Conservation (phyloP, 2,797 vertebrate genomes). For the Scolopax rusticola region DNA sequence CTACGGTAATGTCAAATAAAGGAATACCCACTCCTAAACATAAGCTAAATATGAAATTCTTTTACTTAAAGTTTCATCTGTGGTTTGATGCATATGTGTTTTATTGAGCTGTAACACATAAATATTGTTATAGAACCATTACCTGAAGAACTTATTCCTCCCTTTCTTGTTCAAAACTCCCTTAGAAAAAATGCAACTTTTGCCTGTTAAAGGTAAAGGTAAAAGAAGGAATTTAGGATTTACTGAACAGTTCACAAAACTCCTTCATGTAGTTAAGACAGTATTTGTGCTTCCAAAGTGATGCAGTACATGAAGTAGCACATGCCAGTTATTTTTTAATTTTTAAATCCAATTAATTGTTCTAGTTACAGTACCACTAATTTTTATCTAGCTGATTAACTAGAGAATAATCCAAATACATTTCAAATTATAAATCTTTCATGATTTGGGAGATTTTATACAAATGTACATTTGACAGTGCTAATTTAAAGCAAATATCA, state of each 20-base stretch:
- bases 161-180: not conserved
- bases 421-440: conserved; percentile 98
- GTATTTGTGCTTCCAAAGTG: not conserved
- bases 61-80: not conserved
- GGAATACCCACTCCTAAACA: not conserved
- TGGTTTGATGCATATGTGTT: not conserved
- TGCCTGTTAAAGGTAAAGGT: not conserved
- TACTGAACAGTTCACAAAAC: not conserved
- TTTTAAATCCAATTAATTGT: conserved; percentile 81
- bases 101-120: not conserved
- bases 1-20: not conserved
- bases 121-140: not conserved
- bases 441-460: conserved; percentile 97
- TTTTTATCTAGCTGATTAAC: conserved; percentile 90
- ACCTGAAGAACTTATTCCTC: not conserved
- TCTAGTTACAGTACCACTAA: conserved; percentile 77
- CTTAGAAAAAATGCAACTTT: not conserved
- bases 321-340: conserved; percentile 32
- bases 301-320: conserved; percentile 1
- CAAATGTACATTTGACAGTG: conserved; percentile 92
- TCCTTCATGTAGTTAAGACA: conserved; percentile 11
- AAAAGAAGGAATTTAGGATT: not conserved
- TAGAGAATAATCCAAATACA: conserved; percentile 92
- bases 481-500: conserved; percentile 99
- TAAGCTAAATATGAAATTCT: not conserved